Conservation (phyloP, 2,888 invertebrate species). For the Heliothis peltigera region DNA sequence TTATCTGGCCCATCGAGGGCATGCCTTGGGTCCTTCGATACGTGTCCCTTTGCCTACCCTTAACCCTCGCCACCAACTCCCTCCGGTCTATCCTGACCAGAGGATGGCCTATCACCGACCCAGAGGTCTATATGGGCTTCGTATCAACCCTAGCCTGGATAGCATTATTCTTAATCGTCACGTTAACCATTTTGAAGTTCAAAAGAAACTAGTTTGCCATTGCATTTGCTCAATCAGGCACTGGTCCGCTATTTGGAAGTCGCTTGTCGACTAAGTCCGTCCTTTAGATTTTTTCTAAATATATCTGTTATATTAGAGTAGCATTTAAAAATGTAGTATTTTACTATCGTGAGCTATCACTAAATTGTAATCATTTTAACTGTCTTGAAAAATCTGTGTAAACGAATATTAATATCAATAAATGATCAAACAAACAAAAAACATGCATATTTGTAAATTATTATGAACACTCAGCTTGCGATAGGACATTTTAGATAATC, state of each 20-base stretch:
- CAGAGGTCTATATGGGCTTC: slow-evolving; percentile 96
- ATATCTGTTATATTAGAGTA: slow-evolving; percentile 41
- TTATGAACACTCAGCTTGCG: slow-evolving; percentile 38
- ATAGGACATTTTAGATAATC: slow-evolving; percentile 25
- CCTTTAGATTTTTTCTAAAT: slow-evolving; percentile 40
- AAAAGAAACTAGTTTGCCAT: slow-evolving; percentile 92
- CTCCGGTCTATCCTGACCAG: slow-evolving; percentile 96
- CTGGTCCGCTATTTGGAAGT: slow-evolving; percentile 43
- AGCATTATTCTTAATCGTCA: slow-evolving; percentile 94
- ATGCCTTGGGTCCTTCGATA: slow-evolving; percentile 96
- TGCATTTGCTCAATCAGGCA: slow-evolving; percentile 50
- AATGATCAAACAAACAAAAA: slow-evolving; percentile 16
- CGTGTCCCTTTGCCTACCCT: slow-evolving; percentile 95
- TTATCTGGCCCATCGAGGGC: slow-evolving; percentile 99
- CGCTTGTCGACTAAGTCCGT: slow-evolving; percentile 45
- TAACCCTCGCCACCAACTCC: slow-evolving; percentile 98
- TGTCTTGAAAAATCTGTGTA: neutral
- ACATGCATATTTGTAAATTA: slow-evolving; percentile 37
- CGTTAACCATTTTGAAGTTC: slow-evolving; percentile 94
- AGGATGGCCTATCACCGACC: slow-evolving; percentile 95
- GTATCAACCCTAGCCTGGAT: slow-evolving; percentile 96
- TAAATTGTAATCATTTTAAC: slow-evolving; percentile 25
- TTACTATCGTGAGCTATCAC: slow-evolving; percentile 44
- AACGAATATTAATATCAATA: too few species aligned
- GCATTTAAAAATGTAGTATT: slow-evolving; percentile 52